Evolutionary conservation across 1,140 invertebrate genomes (phyloP).

Genomic region (Plectrocnemia conspersa): DNA sequence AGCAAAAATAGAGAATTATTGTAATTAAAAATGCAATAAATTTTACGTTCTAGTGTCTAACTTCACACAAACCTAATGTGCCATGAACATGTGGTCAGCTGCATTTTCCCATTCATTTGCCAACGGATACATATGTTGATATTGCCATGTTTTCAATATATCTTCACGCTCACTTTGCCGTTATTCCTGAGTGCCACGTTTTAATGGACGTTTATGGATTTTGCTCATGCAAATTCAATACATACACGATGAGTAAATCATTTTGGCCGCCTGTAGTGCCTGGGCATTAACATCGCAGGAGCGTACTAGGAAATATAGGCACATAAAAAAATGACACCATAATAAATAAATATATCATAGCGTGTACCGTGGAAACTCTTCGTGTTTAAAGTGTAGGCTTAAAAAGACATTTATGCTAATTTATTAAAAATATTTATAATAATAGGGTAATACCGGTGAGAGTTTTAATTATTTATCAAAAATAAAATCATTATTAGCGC

Average conservation of each 20-base stretch:
- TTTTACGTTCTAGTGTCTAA: background rate
- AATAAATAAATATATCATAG: conserved; percentile 3
- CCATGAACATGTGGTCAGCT: no score
- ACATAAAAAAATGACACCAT: background rate
- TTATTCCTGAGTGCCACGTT: background rate
- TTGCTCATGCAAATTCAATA: conserved; percentile 7
- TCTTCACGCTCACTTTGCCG: background rate
- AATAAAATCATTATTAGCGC: no score
- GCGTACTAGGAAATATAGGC: background rate
- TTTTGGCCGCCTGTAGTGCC: background rate
- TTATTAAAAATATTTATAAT: no score
- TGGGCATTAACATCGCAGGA: background rate
- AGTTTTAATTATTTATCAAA: no score
- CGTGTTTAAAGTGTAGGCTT: no score
- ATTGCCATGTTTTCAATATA: background rate
- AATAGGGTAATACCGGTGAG: no score
- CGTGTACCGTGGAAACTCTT: no score
- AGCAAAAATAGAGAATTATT: background rate
- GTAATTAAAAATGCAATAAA: background rate
- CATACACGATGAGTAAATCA: conserved; percentile 2
- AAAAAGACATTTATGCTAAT: no score
- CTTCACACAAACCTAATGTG: background rate
- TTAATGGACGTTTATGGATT: conserved; percentile 3
- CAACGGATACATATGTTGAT: background rate
- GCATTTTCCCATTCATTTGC: conserved; percentile 4